phyloP scores from a whole-genome alignment of 2,113 vertebrate genomes.

The Amia ocellicauda region DNA sequence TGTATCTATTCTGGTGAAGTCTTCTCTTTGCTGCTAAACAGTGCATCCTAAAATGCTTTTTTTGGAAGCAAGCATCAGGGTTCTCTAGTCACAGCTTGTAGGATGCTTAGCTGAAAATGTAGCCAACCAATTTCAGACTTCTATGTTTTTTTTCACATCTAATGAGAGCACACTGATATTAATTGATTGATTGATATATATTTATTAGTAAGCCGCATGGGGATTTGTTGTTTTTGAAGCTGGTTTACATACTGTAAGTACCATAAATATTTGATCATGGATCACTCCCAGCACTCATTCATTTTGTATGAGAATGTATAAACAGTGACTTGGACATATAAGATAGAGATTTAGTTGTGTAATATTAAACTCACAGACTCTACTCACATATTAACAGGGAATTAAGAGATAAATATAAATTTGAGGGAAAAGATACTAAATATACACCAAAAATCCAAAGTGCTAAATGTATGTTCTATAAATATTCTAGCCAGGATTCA shows the following conservation, averaged over 20 bases:
- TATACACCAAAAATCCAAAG: neutral
- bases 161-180: neutral
- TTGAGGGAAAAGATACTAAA: too few species aligned
- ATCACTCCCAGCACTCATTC: neutral
- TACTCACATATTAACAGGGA: neutral
- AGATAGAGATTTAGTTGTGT: neutral
- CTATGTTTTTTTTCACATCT: too few species aligned
- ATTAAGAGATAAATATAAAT: neutral
- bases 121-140: too few species aligned
- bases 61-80: too few species aligned
- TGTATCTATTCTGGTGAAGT: too few species aligned
- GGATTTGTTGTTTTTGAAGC: neutral
- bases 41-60: too few species aligned
- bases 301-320: neutral
- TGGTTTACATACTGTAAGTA: neutral
- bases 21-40: too few species aligned
- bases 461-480: neutral
- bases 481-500: neutral
- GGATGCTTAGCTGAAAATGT: too few species aligned
- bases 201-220: neutral
- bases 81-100: too few species aligned
- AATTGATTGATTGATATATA: neutral
- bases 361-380: neutral
- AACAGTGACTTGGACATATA: neutral
- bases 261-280: constrained; percentile 13